Conservation (phyloP, 1,140 invertebrate genomes). For the Lordiphosa clarofinis region DNA sequence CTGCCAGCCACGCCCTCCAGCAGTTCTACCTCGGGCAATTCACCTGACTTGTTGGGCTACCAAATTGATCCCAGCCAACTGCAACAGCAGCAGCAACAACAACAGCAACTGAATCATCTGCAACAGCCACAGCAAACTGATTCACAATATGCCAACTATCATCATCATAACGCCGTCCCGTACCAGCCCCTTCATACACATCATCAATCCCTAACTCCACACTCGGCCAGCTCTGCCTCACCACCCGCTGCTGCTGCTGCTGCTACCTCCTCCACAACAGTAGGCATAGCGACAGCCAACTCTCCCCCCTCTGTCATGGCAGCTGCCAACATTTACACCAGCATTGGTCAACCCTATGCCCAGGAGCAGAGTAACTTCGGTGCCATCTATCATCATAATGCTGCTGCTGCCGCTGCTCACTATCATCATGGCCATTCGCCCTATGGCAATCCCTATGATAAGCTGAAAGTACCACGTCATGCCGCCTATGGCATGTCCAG, state of each 20-base stretch:
- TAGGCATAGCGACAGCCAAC: slow-evolving; percentile 11
- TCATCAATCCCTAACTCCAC: slow-evolving; percentile 51
- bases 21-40: slow-evolving; percentile 66
- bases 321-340: slow-evolving; percentile 66
- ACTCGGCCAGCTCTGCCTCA: slow-evolving; percentile 43
- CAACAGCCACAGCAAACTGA: slow-evolving; percentile 40
- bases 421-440: slow-evolving; percentile 50
- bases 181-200: slow-evolving; percentile 44
- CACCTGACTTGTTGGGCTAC: slow-evolving; percentile 57
- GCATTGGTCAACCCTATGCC: slow-evolving; percentile 80
- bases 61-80: slow-evolving; percentile 41
- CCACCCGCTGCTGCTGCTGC: slow-evolving; percentile 19
- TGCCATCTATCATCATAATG: slow-evolving; percentile 80
- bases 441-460: slow-evolving; percentile 75
- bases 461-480: slow-evolving; percentile 70
- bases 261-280: slow-evolving; percentile 5
- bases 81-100: slow-evolving; percentile 50
- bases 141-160: slow-evolving; percentile 41
- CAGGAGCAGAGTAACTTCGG: slow-evolving; percentile 81
- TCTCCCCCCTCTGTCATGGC: slow-evolving; percentile 43
- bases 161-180: slow-evolving; percentile 42
- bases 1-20: slow-evolving; percentile 56
- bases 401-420: slow-evolving; percentile 34
- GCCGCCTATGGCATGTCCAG: slow-evolving; percentile 67
- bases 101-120: slow-evolving; percentile 33